Evolutionary conservation across 2,888 invertebrate species (phyloP), one percentile per base, ranked within the genome.

Genomic region (Drosophila nr. medialis): DNA sequence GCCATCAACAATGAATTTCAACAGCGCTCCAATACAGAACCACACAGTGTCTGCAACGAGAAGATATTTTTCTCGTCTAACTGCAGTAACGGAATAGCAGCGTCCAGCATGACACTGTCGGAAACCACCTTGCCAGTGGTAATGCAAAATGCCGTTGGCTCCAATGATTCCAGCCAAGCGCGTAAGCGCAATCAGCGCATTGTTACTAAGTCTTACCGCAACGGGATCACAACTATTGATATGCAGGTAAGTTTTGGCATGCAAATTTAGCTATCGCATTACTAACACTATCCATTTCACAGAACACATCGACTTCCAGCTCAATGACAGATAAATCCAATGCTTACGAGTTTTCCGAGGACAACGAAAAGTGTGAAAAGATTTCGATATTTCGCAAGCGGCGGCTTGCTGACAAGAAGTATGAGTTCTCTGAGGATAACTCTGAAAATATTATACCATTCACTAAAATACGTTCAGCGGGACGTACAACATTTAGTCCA

Each of bases 331-430:
- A 93, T 71, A 91, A 91, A 64, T 90, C 92, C 2, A 92, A 91
- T 67, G 96, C 97, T 0, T 97, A 97, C 91, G 97, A 97, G 91
- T 97, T 97, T 89, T 96, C 96, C 1, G 97, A 97, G 86, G 97
- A 97, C 82, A 95, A 95, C 8, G 96, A 96, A 81, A 96, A 96
- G 78, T 97, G 96, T 89, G 97, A 97, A 91, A 97, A 97, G 89
- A 94, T 97, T n/a, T 97, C 96, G 85, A 96, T 96, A 88, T 97
- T 97, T 90, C 94, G 98, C 10, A 97, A 97, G 91, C 95, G 97
- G 62, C 95, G 97, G 10, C 93, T 98, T 60, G 98, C 98, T 0
- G 98, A 98, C 89, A 98, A 98, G 92, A 98, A 97, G 91, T 98
- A 98, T 91, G 98, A 98, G 90, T 98, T 98, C 90, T 96, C 96